Conservation (phyloP, 2,888 invertebrate species). For the Parapristionchus giblindavisi region DNA sequence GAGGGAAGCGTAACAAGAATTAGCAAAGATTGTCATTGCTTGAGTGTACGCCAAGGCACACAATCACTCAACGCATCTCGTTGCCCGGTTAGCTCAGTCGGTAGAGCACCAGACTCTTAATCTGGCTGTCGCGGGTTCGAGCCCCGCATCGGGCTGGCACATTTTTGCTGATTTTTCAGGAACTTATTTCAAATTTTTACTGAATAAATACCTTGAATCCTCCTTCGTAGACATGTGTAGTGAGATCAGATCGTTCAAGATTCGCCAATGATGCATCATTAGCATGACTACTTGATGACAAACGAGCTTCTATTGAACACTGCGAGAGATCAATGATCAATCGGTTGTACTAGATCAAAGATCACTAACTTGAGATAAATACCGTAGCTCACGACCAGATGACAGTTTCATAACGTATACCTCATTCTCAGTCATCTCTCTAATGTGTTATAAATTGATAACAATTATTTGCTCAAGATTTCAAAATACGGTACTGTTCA, state of each 20-base stretch:
- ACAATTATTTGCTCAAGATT: too few species aligned
- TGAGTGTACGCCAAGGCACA: too few species aligned
- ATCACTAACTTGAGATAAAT: slow-evolving; percentile 22
- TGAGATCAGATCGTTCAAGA: slow-evolving; percentile 56
- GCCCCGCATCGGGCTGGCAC: slow-evolving; percentile 54
- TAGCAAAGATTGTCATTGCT: too few species aligned
- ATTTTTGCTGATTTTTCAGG: too few species aligned
- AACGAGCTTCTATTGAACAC: slow-evolving; percentile 10
- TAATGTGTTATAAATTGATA: not conserved
- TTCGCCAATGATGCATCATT: slow-evolving; percentile 13
- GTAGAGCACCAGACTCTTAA: slow-evolving; percentile 57
- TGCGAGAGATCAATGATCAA: not conserved
- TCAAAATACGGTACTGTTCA: too few species aligned
- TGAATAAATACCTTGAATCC: slow-evolving; percentile 81
- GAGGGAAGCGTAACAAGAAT: too few species aligned
- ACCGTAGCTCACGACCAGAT: slow-evolving; percentile 9
- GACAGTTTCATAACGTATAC: slow-evolving; percentile 21
- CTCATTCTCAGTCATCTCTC: not conserved
- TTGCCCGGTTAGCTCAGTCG: slow-evolving; percentile 54
- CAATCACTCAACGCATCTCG: too few species aligned
- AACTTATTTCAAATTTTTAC: not conserved
- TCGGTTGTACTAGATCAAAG: not conserved
- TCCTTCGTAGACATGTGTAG: slow-evolving; percentile 73
- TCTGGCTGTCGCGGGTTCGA: slow-evolving; percentile 56
- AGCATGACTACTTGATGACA: not conserved